Base-by-base conservation (phyloP, 2,888 invertebrate species). In the Platycnemis pennipes region DNA sequence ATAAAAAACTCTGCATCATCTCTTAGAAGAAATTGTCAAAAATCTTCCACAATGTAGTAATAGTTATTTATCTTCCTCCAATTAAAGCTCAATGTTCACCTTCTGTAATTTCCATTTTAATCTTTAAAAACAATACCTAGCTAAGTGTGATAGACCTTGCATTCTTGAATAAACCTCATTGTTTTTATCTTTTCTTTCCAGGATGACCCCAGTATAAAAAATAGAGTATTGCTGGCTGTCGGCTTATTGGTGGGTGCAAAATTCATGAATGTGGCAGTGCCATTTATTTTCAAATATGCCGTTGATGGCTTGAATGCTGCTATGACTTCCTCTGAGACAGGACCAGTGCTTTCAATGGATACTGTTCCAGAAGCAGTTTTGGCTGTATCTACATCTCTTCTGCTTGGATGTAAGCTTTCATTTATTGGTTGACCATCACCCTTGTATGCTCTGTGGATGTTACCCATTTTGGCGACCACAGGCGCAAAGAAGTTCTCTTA, bases 221-320 rank as follows among this genome's bases (percentile, higher is more conserved):
- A 97, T 95, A 97, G 99, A 95, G 99, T 99, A 37, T 97, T 98
- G 96, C 96, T 99, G 88, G 99, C 99, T 11, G 96, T 99, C 94
- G 97, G 98, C 0, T 97, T 99, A 89, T 97, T 99, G 94, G 97
- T 98, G 94, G 98, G 98, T 85, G 98, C 99, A 53, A 99, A 99
- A 97, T 96, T 99, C 94, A 96, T 99, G 96, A 99, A 99, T 96
- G 99, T 99, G 2, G 97, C 98, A 91, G 99, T 99, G 45, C 99
- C 99, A 22, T 99, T 99, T 97, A 96, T 99, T 94, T 99, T 99
- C 96, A 99, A 99, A 96, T 98, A 98, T 96, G 98, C 98, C 0
- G 97, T 99, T 94, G 99, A 99, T 96, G 97, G 98, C 95, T 97
- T 99, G 95, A 99, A 99, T 96, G 96, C 96, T 49, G 96, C 97